Percentiles rank a stretch among this genome's conserved stretches.
These are phyloP conservation scores for Tetragonisca angustula DNA, from an alignment of 2,888 invertebrate species.

Conservation along the genomic window DNA sequence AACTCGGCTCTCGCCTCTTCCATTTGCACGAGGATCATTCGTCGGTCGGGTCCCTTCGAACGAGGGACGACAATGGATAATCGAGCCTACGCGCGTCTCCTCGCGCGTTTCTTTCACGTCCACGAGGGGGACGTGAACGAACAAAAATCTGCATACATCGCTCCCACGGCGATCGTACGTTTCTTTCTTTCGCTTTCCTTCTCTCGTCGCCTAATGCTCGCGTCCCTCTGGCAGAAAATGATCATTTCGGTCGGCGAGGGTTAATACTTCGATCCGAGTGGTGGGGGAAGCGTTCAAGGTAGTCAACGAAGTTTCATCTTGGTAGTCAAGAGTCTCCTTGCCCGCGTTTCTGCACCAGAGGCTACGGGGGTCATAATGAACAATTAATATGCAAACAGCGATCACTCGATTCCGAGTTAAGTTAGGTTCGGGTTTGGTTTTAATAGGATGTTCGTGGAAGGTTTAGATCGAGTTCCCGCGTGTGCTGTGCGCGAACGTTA, in stretches of 20 bases:
- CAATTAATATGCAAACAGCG: conserved; percentile 84
- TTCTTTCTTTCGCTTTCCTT: neutral
- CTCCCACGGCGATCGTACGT: conserved; percentile 63
- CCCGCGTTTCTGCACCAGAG: conserved; percentile 47
- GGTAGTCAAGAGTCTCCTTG: conserved; percentile 51
- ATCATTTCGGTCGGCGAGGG: conserved; percentile 46
- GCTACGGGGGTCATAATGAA: conserved; percentile 75
- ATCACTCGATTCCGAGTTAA: conserved; percentile 82
- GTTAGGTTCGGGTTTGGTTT: conserved; percentile 68
- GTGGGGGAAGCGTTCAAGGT: conserved; percentile 41
- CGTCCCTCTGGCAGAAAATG: neutral
- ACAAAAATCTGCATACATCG: conserved; percentile 71
- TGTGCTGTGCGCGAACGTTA: neutral
- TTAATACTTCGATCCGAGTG: conserved; percentile 41
- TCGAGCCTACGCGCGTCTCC: conserved; percentile 38
- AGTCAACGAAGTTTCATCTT: conserved; percentile 59
- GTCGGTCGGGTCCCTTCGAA: neutral
- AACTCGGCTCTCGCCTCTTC: conserved; percentile 24
- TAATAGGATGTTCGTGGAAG: conserved; percentile 75
- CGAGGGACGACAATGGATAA: conserved; percentile 39
- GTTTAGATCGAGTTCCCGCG: conserved; percentile 43
- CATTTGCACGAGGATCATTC: neutral
- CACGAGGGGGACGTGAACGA: conserved; percentile 43
- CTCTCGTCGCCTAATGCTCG: too few species aligned
- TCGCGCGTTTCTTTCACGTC: conserved; percentile 18